Percentiles rank a stretch among this genome's conserved stretches.
Evolutionary conservation across 2,888 invertebrate species (phyloP).

Genomic region (Sympetrum striolatum): DNA sequence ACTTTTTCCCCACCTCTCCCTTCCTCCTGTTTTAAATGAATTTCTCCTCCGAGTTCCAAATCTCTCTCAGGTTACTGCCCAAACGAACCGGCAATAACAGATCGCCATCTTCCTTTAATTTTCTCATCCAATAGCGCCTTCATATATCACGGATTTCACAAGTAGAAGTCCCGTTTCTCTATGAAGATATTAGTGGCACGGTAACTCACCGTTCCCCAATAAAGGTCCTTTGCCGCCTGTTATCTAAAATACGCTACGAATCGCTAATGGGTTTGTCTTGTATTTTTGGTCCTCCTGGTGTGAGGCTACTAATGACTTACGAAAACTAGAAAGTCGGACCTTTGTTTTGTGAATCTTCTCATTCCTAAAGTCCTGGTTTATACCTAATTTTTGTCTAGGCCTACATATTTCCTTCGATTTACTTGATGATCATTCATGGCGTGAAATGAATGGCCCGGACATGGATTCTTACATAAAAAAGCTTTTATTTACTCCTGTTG

Average conservation of each 20-base stretch:
- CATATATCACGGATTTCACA: conserved; percentile 26
- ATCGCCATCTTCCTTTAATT: background rate
- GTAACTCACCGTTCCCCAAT: background rate
- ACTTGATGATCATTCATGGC: too few relatives aligned
- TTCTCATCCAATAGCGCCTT: background rate
- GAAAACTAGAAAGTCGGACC: background rate
- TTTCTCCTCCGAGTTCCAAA: too few relatives aligned
- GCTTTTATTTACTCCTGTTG: too few relatives aligned
- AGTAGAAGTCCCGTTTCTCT: background rate
- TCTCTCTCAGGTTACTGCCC: too few relatives aligned
- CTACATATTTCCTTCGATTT: background rate
- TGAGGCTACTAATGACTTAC: background rate
- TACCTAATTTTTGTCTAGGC: background rate
- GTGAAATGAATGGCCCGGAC: too few relatives aligned
- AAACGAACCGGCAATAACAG: background rate
- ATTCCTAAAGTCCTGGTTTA: background rate
- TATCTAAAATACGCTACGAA: background rate
- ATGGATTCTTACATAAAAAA: too few relatives aligned
- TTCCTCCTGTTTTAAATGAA: too few relatives aligned
- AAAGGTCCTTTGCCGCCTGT: background rate
- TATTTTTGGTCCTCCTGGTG: background rate
- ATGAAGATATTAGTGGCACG: conserved; percentile 13
- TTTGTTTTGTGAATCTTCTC: background rate
- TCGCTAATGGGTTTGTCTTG: conserved; percentile 5
- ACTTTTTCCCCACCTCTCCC: background rate